Percentiles rank a stretch among this genome's conserved stretches.
Evolutionary conservation across 2,797 vertebrate species (phyloP).

Genomic region (Enteromius mattozi): DNA sequence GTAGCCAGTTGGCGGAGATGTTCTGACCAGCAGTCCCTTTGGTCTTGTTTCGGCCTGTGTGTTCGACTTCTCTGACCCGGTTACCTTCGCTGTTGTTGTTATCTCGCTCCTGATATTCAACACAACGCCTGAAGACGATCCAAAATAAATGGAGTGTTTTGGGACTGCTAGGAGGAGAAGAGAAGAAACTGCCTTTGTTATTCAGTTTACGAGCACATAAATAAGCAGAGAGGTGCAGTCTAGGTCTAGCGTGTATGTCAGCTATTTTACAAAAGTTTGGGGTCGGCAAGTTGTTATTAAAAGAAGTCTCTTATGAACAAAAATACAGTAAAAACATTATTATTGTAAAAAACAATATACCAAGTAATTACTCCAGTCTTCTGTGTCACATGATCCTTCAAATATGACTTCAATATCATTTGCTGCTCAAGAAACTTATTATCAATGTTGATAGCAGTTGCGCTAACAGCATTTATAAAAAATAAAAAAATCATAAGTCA

Average conservation of each 20-base stretch:
- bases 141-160: constrained; percentile 27
- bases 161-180: not conserved
- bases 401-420: not conserved
- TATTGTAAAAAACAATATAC: not conserved
- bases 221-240: not conserved
- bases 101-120: constrained; percentile 31
- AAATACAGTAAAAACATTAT: too few relatives aligned
- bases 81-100: constrained; percentile 11
- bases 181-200: not conserved
- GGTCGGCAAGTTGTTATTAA: not conserved
- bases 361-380: not conserved
- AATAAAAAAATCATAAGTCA: not conserved
- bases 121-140: constrained; percentile 4
- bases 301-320: not conserved
- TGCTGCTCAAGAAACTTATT: not conserved
- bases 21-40: constrained; percentile 66
- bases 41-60: constrained; percentile 31
- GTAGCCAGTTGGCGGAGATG: constrained; percentile 80
- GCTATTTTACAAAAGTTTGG: not conserved
- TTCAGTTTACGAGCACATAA: not conserved
- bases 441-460: not conserved
- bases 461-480: not conserved
- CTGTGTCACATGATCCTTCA: not conserved
- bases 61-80: constrained; percentile 10
- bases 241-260: not conserved